These are phyloP conservation scores for Neria commutata DNA, from an alignment of 2,888 invertebrate species.

Conservation along the genomic window DNA sequence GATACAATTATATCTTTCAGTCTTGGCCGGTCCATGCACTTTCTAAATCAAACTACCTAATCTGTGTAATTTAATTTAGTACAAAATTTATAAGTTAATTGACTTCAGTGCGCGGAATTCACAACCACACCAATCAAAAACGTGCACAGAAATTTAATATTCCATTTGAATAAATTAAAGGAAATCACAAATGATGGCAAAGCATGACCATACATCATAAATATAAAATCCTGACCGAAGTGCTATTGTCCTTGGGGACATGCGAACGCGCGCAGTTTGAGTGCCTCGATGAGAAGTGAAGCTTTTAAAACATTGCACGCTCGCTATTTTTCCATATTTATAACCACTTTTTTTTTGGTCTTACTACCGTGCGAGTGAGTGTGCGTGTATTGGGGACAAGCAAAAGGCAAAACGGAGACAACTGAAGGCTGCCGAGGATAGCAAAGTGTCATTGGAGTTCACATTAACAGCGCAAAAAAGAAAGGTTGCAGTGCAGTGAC, in stretches of 20 bases:
- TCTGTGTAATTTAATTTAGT: too few species aligned
- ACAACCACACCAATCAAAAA: too few species aligned
- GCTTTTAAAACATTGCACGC: slow-evolving; percentile 15
- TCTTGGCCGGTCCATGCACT: too few species aligned
- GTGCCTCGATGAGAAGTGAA: background rate
- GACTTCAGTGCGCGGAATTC: too few species aligned
- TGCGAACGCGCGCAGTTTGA: background rate
- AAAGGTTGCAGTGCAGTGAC: too few species aligned
- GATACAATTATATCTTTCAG: too few species aligned
- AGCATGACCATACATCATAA: slow-evolving; percentile 12
- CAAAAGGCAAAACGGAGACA: background rate
- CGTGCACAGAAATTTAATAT: slow-evolving; percentile 20
- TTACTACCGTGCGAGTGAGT: background rate
- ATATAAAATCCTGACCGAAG: slow-evolving; percentile 17
- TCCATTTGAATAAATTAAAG: slow-evolving; percentile 15
- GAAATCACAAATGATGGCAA: background rate
- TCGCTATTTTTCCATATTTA: slow-evolving; percentile 20
- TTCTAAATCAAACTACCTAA: too few species aligned
- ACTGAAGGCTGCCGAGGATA: background rate
- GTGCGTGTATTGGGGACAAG: background rate
- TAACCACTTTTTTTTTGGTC: background rate
- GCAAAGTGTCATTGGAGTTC: slow-evolving; percentile 16
- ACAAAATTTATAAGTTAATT: too few species aligned
- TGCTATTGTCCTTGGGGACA: slow-evolving; percentile 14
- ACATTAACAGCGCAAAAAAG: slow-evolving; percentile 15